A percentile compares a stretch with the other conserved stretches of the same genome.
These are phyloP conservation scores for Lycophotia porphyrea DNA, from an alignment of 2,888 invertebrate species.

Conservation along the genomic window DNA sequence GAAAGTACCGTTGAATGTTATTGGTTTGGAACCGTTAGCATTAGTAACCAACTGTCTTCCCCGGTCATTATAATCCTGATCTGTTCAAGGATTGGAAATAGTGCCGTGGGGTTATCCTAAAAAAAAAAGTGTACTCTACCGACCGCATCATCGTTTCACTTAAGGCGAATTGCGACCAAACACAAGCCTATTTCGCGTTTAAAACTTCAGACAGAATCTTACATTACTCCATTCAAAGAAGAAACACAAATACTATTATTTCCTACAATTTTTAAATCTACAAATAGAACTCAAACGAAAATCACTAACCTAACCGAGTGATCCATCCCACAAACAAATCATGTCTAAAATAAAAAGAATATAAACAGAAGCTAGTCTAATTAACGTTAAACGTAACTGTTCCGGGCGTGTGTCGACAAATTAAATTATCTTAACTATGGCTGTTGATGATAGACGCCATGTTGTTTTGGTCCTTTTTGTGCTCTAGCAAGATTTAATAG, in stretches of 20 bases:
- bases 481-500: slow-evolving; percentile 12
- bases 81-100: no score
- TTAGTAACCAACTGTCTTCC: neutral
- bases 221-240: slow-evolving; percentile 1
- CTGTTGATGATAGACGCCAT: slow-evolving; percentile 48
- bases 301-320: slow-evolving; percentile 8
- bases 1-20: slow-evolving; percentile 10
- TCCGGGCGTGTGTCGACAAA: slow-evolving; percentile 59
- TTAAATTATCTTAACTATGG: slow-evolving; percentile 52
- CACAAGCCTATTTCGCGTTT: neutral
- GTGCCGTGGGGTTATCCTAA: no score
- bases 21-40: slow-evolving; percentile 17
- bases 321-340: slow-evolving; percentile 31
- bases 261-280: slow-evolving; percentile 7
- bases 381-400: slow-evolving; percentile 59
- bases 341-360: slow-evolving; percentile 49
- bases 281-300: slow-evolving; percentile 33
- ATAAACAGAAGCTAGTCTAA: slow-evolving; percentile 52
- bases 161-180: neutral
- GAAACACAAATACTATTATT: neutral
- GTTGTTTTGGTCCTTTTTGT: slow-evolving; percentile 38
- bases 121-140: neutral
- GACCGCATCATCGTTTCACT: neutral
- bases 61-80: neutral
- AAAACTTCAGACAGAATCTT: slow-evolving; percentile 4